phyloP scores from a whole-genome alignment of 2,113 vertebrate genomes.

The Collichthys lucidus region DNA sequence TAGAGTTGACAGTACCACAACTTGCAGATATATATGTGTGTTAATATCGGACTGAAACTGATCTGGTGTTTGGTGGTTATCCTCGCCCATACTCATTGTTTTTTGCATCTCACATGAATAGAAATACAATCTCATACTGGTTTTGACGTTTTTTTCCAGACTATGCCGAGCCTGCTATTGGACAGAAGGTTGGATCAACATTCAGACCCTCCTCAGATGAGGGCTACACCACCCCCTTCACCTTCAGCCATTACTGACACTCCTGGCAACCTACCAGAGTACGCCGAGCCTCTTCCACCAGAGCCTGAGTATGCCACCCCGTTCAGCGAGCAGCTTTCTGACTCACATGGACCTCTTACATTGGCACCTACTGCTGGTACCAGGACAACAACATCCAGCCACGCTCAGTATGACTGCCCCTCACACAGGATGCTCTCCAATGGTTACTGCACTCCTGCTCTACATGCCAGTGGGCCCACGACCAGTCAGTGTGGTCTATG shows the following conservation, averaged over 20 bases:
- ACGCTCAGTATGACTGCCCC: constrained; percentile 82
- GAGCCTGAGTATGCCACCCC: constrained; percentile 91
- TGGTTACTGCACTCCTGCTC: constrained; percentile 78
- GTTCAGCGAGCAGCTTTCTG: constrained; percentile 77
- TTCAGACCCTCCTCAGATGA: constrained; percentile 84
- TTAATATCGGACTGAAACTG: background rate
- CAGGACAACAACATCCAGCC: constrained; percentile 7
- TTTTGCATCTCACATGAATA: background rate
- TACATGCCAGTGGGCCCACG: constrained; percentile 16
- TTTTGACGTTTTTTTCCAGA: constrained; percentile 73
- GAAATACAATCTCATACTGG: background rate
- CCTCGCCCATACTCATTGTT: background rate
- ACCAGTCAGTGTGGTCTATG: constrained; percentile 55
- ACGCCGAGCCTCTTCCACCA: constrained; percentile 84
- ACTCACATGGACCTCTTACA: constrained; percentile 41
- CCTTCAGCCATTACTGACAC: constrained; percentile 85
- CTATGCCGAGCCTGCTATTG: constrained; percentile 85
- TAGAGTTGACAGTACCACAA: background rate
- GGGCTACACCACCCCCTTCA: constrained; percentile 86
- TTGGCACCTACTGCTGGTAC: background rate
- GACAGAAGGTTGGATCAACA: constrained; percentile 83
- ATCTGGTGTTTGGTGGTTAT: background rate
- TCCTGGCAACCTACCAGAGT: constrained; percentile 85
- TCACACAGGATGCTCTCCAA: constrained; percentile 73
- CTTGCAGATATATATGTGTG: background rate